Conservation (phyloP, 2,113 vertebrate species). For the Chionodraco myersi region DNA sequence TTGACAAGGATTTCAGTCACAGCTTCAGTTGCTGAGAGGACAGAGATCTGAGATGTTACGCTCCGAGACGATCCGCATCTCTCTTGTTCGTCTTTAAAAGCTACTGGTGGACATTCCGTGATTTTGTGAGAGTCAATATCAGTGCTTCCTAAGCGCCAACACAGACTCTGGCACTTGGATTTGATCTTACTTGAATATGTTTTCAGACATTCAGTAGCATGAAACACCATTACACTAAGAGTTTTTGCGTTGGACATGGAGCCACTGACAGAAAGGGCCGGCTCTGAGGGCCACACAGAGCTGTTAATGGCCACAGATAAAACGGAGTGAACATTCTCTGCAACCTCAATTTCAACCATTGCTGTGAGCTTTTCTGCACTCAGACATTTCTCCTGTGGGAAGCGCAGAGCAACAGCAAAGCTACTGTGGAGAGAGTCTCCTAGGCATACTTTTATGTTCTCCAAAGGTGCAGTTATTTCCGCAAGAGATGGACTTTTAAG, state of each 20-base stretch:
- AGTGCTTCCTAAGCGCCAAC: not conserved
- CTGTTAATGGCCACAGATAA: not conserved
- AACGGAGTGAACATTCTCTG: not conserved
- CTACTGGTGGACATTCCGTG: not conserved
- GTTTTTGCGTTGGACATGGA: not conserved
- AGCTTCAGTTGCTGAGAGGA: not conserved
- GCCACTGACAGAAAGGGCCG: not conserved
- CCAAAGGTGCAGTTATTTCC: too few species aligned
- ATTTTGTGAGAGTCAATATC: not conserved
- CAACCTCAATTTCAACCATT: not conserved
- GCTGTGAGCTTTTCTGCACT: not conserved
- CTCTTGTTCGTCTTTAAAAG: not conserved
- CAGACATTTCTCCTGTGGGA: not conserved
- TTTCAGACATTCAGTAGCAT: not conserved
- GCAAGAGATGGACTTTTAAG: too few species aligned
- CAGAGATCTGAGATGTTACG: not conserved
- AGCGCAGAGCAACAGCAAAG: too few species aligned
- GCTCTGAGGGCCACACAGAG: not conserved
- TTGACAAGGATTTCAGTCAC: not conserved
- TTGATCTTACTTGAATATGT: not conserved
- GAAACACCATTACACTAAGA: not conserved
- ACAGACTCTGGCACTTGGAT: not conserved
- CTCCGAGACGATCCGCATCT: not conserved
- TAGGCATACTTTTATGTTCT: too few species aligned
- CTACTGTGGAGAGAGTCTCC: too few species aligned